Conservation (phyloP, 92 coral and sea anemone genomes). For the Plumapathes pennacea region DNA sequence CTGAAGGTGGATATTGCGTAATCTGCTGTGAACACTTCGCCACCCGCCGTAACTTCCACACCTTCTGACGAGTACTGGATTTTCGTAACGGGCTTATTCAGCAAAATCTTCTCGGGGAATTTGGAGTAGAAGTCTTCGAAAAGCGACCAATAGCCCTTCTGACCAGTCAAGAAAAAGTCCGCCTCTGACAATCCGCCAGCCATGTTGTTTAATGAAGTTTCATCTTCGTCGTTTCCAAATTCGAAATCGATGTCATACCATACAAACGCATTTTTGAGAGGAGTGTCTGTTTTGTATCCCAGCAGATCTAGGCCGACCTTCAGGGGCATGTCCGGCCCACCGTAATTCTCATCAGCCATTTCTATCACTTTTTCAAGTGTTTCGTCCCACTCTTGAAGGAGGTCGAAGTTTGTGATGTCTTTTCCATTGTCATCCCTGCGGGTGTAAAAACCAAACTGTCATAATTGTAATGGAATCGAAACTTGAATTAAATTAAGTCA, state of each 20-base stretch:
- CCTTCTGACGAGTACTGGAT: slow-evolving; percentile 1
- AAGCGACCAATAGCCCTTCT: slow-evolving; percentile 10
- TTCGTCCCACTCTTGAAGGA: slow-evolving; percentile 2
- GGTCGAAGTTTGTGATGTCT: neutral
- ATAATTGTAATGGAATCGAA: too few relatives aligned
- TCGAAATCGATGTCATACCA: slow-evolving; percentile 28
- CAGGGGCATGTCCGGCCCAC: slow-evolving; percentile 10
- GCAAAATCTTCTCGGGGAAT: slow-evolving; percentile 1
- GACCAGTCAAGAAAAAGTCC: slow-evolving; percentile 8
- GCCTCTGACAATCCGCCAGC: neutral
- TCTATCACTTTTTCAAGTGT: neutral
- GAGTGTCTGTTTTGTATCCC: slow-evolving; percentile 9
- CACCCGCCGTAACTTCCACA: slow-evolving; percentile 5
- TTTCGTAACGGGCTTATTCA: slow-evolving; percentile 15
- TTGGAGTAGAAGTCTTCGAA: slow-evolving; percentile 10
- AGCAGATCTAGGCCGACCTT: neutral
- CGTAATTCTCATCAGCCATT: slow-evolving; percentile 3
- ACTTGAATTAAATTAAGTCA: too few relatives aligned
- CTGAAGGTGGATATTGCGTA: slow-evolving; percentile 19
- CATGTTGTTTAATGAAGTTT: slow-evolving; percentile 9
- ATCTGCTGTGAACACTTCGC: slow-evolving; percentile 2
- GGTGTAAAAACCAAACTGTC: too few relatives aligned
- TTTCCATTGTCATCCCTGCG: slow-evolving; percentile 2
- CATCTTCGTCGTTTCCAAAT: neutral
- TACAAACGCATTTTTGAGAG: slow-evolving; percentile 5